A percentile compares a stretch with the other conserved stretches of the same genome.
Evolutionary conservation across 2,797 vertebrate genomes (phyloP).

Genomic region (Galaxias olidus): DNA sequence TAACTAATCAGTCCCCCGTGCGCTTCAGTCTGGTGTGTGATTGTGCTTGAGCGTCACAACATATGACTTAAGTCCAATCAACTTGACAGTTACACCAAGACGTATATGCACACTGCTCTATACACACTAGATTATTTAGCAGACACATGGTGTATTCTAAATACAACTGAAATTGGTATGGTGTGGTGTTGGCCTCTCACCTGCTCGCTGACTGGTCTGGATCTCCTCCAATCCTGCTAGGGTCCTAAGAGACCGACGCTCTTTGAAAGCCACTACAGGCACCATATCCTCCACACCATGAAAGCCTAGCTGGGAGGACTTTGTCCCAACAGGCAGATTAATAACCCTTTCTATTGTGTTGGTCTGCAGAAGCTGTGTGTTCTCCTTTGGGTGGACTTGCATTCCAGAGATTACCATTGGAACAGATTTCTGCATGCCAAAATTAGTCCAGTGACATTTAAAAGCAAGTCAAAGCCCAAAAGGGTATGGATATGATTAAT

Average conservation of each 20-base stretch:
- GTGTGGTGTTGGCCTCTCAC: constrained; percentile 62
- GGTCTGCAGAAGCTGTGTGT: constrained; percentile 79
- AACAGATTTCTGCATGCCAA: constrained; percentile 54
- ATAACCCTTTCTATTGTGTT: constrained; percentile 82
- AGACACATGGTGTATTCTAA: background rate
- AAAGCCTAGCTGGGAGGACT: constrained; percentile 78
- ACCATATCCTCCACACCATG: constrained; percentile 79
- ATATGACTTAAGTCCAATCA: too few species aligned
- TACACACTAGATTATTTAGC: too few species aligned
- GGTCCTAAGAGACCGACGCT: constrained; percentile 83
- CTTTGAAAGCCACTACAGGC: constrained; percentile 93
- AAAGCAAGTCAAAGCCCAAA: constrained; percentile 15
- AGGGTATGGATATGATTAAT: too few species aligned
- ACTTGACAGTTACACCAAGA: too few species aligned
- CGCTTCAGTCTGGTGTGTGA: too few species aligned
- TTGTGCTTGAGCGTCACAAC: too few species aligned
- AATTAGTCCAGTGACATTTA: constrained; percentile 1
- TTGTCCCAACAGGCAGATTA: constrained; percentile 80
- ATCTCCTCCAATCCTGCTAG: constrained; percentile 90
- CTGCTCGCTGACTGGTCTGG: constrained; percentile 90
- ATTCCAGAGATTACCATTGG: constrained; percentile 41
- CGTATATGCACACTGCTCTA: too few species aligned
- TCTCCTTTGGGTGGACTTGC: constrained; percentile 79
- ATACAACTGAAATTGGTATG: background rate
- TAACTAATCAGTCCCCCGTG: too few species aligned